These are phyloP conservation scores for Amblyjoppa fuscipennis DNA, from an alignment of 2,888 invertebrate genomes.

Conservation along the genomic window DNA sequence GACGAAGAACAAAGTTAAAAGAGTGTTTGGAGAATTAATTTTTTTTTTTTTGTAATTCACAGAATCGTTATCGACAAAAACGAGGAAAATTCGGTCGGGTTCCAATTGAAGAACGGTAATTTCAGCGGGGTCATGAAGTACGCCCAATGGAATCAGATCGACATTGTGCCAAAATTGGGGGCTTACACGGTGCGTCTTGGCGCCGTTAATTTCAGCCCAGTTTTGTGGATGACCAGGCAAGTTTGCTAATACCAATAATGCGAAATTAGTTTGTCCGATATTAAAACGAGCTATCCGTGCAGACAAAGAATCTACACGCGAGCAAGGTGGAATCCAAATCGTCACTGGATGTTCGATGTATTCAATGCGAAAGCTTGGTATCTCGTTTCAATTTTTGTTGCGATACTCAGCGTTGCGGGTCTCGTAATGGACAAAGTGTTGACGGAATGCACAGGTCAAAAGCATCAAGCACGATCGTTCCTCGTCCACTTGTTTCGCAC, in stretches of 20 bases:
- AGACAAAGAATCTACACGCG: conserved; percentile 61
- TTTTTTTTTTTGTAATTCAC: neutral
- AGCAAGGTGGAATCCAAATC: conserved; percentile 34
- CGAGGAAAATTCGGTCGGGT: neutral
- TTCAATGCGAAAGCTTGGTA: conserved; percentile 69
- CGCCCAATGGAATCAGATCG: conserved; percentile 40
- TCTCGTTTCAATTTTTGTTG: conserved; percentile 49
- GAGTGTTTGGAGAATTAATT: neutral
- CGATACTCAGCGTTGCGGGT: conserved; percentile 60
- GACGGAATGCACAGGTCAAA: neutral
- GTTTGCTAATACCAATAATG: neutral
- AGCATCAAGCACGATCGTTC: neutral
- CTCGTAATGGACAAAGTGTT: conserved; percentile 51
- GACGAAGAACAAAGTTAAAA: neutral
- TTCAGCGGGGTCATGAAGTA: conserved; percentile 47
- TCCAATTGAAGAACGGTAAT: neutral
- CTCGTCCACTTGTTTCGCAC: conserved; percentile 70
- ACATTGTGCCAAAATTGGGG: conserved; percentile 56
- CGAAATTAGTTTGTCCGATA: neutral
- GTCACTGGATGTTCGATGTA: conserved; percentile 72
- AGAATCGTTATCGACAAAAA: neutral
- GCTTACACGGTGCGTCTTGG: neutral
- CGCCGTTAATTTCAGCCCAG: conserved; percentile 32
- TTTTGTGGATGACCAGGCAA: conserved; percentile 67
- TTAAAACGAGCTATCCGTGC: neutral